Evolutionary conservation across 2,113 vertebrate species (phyloP), one percentile per base, ranked within the genome.

Genomic region (Paradisaea rubra): DNA sequence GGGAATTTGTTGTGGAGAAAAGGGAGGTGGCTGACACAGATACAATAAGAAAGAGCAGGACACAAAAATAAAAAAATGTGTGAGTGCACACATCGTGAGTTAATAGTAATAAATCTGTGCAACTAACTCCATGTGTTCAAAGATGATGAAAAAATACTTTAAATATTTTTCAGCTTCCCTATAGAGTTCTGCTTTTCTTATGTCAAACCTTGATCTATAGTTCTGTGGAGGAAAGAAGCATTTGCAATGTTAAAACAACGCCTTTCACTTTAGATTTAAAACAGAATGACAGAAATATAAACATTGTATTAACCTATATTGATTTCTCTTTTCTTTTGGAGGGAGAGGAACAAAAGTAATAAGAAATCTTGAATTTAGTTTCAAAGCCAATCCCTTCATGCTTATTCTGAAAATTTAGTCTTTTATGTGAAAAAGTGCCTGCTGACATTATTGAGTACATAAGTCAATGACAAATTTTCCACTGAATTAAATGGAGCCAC

Each of bases 141-240:
- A 97, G 78, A 94, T 86, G 80, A 74, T 93, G 90, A 81, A 96
- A 95, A 93, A 95, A 95, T 91, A 68, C 31, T 86, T 91, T 35
- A 88, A 86, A 91, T 95, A 88, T 88, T 95, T 95, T 95, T 90
- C 84, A 56, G 13, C 93, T 79, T 85, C 86, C 86, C 86, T 61
- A 10, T 64, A 70, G 95, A 86, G 52, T 74, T 53, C 80, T 33
- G 25, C 45, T 92, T 39, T 96, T 93, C 66, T 81, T 71, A 23
- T 94, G 80, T 91, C 86, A 47, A n/a, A 84, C 81, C 94, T 96
- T 93, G 93, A 89, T 95, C 85, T 96, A 73, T 68, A 66, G 64
- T 63, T 95, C 84, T 94, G 3, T 69, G 49, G 72, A 93, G 71
- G 23, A 64, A 85, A 80, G 42, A 74, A 91, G 52, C 63, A 79